Evolutionary conservation across 64 coral and sea anemone species (phyloP).

Genomic region (Orbicella faveolata): DNA sequence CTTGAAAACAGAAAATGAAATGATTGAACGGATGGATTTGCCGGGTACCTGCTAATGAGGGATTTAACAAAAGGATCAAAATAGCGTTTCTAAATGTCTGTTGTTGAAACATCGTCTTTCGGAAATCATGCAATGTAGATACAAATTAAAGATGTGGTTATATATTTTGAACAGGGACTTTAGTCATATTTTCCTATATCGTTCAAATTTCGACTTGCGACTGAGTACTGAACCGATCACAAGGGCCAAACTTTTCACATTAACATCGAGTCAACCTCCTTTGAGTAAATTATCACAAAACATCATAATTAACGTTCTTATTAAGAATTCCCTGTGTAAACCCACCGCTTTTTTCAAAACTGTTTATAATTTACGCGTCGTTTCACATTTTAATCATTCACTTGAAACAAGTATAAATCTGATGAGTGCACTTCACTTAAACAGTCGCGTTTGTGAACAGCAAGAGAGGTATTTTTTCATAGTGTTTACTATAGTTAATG

Average conservation of each 20-base stretch:
- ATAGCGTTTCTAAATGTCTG: neutral
- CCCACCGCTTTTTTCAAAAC: neutral
- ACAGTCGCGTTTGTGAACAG: neutral
- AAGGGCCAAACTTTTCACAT: neutral
- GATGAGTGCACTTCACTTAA: neutral
- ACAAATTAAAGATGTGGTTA: neutral
- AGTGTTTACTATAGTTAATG: no score
- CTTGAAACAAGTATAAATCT: neutral
- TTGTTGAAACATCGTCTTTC: neutral
- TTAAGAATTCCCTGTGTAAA: constrained; percentile 8
- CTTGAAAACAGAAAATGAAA: neutral
- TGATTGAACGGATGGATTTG: neutral
- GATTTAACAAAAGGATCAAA: neutral
- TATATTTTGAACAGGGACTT: neutral
- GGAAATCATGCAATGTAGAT: neutral
- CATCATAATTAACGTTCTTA: neutral
- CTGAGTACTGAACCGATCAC: neutral
- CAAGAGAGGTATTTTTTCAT: no score
- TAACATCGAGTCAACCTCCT: neutral
- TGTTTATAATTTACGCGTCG: neutral
- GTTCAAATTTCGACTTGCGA: neutral
- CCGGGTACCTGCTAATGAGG: neutral
- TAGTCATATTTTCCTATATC: neutral
- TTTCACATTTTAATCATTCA: neutral
- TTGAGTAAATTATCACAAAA: neutral